phyloP scores from a whole-genome alignment of 92 coral and sea anemone species.

The Phenganax subtilis region DNA sequence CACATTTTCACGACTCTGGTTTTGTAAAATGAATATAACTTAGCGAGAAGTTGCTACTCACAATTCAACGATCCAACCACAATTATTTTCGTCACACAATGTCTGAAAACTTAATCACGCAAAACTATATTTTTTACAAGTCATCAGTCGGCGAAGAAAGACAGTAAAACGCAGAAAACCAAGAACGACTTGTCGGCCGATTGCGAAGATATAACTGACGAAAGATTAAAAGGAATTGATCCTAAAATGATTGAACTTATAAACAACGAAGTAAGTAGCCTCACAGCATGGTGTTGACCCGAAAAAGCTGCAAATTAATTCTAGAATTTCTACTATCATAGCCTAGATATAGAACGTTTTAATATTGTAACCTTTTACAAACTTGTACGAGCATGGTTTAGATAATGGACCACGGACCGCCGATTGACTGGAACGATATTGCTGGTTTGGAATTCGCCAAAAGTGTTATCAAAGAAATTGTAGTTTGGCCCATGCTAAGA shows the following conservation, averaged over 20 bases:
- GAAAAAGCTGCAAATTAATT: too few species aligned
- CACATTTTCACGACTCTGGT: neutral
- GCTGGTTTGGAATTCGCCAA: slow-evolving; percentile 98
- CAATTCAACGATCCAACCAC: neutral
- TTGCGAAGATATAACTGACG: slow-evolving; percentile 49
- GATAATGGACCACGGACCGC: slow-evolving; percentile 99
- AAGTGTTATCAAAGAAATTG: slow-evolving; percentile 91
- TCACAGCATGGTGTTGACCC: too few species aligned
- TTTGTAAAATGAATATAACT: neutral
- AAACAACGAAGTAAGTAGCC: slow-evolving; percentile 65
- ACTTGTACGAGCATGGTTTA: neutral
- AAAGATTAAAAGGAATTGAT: slow-evolving; percentile 75
- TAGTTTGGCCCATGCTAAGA: slow-evolving; percentile 98
- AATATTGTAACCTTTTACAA: neutral
- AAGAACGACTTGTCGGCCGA: neutral
- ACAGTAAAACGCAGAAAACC: slow-evolving; percentile 7
- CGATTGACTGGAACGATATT: slow-evolving; percentile 85
- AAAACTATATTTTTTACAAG: neutral
- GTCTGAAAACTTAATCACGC: too few species aligned
- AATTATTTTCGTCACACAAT: too few species aligned
- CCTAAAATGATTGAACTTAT: slow-evolving; percentile 96
- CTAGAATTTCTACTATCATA: too few species aligned
- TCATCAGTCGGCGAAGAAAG: slow-evolving; percentile 1
- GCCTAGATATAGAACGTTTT: neutral
- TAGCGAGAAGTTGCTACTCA: neutral